Conservation (phyloP, 2,113 vertebrate species). For the Saimiri boliviensis region DNA sequence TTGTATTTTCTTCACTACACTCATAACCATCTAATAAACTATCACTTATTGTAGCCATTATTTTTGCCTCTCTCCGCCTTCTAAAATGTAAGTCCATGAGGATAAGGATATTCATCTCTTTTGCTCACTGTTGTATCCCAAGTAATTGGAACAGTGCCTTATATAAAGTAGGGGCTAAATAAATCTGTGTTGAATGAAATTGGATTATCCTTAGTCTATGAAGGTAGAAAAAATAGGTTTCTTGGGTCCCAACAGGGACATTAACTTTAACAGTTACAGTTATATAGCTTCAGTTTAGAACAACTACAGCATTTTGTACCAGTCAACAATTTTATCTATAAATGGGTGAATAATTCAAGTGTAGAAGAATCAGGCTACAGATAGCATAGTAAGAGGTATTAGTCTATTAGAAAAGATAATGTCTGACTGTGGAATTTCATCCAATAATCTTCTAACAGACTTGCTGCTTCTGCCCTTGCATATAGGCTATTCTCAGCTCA, state of each 20-base stretch:
- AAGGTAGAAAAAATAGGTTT: background rate
- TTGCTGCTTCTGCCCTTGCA: background rate
- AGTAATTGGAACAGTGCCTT: background rate
- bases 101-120: background rate
- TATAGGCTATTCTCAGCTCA: background rate
- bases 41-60: background rate
- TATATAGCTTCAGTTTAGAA: background rate
- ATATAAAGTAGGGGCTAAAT: background rate
- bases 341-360: background rate
- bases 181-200: background rate
- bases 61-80: background rate
- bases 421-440: background rate
- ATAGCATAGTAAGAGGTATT: background rate
- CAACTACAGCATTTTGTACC: background rate
- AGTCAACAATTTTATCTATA: background rate
- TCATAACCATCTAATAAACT: background rate
- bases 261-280: background rate
- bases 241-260: rapidly evolving
- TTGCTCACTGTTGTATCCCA: background rate
- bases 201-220: background rate
- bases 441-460: background rate
- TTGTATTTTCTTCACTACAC: background rate
- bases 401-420: background rate
- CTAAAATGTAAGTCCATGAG: background rate
- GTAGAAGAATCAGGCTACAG: background rate